Conservation (phyloP, 2,888 invertebrate genomes). For the Mallateleia sp. region DNA sequence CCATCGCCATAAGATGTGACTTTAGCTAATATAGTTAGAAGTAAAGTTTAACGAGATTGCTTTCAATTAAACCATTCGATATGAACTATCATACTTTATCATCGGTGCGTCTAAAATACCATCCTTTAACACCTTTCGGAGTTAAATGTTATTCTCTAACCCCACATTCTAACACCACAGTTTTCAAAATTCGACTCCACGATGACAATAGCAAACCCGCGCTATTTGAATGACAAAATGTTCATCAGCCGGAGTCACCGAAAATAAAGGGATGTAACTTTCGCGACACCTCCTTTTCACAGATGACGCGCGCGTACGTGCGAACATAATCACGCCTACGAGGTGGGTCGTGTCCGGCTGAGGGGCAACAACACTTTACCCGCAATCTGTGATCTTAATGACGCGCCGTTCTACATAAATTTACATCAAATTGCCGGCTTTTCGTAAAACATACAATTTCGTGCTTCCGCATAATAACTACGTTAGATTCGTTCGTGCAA, state of each 20-base stretch:
- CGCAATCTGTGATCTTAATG: slow-evolving; percentile 88
- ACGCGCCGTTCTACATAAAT: slow-evolving; percentile 87
- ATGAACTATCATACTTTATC: too few relatives aligned
- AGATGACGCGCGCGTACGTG: slow-evolving; percentile 55
- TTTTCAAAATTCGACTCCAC: too few relatives aligned
- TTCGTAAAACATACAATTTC: slow-evolving; percentile 87
- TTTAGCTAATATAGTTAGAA: too few relatives aligned
- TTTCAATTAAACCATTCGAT: too few relatives aligned
- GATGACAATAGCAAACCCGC: not conserved
- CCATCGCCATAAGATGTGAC: too few relatives aligned
- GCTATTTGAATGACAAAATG: slow-evolving; percentile 44
- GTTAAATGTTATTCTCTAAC: too few relatives aligned
- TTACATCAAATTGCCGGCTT: slow-evolving; percentile 88
- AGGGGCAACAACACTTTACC: slow-evolving; percentile 75
- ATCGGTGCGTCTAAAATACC: too few relatives aligned
- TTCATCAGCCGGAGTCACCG: slow-evolving; percentile 22
- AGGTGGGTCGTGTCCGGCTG: slow-evolving; percentile 71
- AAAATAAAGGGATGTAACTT: slow-evolving; percentile 47
- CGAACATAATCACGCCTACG: slow-evolving; percentile 68
- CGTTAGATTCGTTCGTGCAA: slow-evolving; percentile 66
- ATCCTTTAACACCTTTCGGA: too few relatives aligned
- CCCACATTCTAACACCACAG: too few relatives aligned
- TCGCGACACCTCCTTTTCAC: slow-evolving; percentile 53
- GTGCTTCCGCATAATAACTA: slow-evolving; percentile 83
- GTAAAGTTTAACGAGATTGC: too few relatives aligned